Percentiles rank a stretch among this genome's conserved stretches.
Conservation (phyloP, 2,888 invertebrate genomes). For the Listrodromus nycthemerus region DNA sequence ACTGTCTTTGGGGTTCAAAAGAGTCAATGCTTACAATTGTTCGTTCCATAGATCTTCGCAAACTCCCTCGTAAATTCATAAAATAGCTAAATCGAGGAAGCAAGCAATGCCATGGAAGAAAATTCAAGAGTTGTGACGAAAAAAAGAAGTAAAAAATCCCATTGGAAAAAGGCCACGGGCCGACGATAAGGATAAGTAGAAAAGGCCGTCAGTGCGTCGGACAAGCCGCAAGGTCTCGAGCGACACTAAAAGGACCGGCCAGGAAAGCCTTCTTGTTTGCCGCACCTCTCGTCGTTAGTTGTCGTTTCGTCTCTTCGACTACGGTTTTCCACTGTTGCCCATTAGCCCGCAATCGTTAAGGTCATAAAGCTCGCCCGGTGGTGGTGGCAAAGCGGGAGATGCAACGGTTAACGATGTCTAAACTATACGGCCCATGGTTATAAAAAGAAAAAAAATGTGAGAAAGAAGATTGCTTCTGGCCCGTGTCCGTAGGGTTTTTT, state of each 20-base stretch:
- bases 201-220: slow-evolving; percentile 42
- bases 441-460: slow-evolving; percentile 39
- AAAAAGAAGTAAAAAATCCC: background rate
- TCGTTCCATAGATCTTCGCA: background rate
- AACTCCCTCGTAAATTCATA: background rate
- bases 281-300: slow-evolving; percentile 22
- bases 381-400: slow-evolving; percentile 44
- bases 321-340: slow-evolving; percentile 59
- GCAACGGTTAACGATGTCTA: slow-evolving; percentile 65
- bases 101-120: background rate
- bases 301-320: slow-evolving; percentile 41
- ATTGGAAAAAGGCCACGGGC: background rate
- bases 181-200: slow-evolving; percentile 28
- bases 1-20: background rate
- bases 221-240: background rate
- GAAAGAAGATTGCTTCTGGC: slow-evolving; percentile 25
- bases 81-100: background rate
- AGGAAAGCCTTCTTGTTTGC: slow-evolving; percentile 12
- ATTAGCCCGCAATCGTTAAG: slow-evolving; percentile 65
- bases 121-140: background rate
- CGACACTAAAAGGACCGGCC: slow-evolving; percentile 22
- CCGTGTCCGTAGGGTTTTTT: background rate
- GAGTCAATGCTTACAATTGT: background rate
- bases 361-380: slow-evolving; percentile 43
- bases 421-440: slow-evolving; percentile 50